Evolutionary conservation across 2,888 invertebrate species (phyloP).

Genomic region (Napeogenes inachia): DNA sequence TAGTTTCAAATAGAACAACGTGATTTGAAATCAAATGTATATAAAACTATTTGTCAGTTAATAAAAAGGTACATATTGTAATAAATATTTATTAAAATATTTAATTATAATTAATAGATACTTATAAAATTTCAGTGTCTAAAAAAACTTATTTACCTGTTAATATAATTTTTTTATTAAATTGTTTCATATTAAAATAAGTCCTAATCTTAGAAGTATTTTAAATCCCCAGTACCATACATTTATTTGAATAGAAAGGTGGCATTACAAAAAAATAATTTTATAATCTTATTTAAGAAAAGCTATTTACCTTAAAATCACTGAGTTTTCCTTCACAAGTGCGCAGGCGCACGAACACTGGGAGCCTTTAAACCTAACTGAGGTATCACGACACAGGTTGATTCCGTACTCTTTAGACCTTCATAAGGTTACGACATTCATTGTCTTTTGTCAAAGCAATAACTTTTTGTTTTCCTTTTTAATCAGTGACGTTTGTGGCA

Average conservation of each 20-base stretch:
- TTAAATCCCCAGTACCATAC: too few species aligned
- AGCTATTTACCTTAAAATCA: slow-evolving; percentile 9
- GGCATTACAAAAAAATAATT: not conserved
- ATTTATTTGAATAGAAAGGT: not conserved
- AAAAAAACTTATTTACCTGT: too few species aligned
- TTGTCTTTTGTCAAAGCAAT: slow-evolving; percentile 2
- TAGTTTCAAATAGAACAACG: too few species aligned
- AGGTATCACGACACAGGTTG: slow-evolving; percentile 8
- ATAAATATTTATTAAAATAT: too few species aligned
- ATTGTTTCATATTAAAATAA: too few species aligned
- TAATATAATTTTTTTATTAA: too few species aligned
- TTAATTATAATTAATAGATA: too few species aligned
- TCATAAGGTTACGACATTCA: slow-evolving; percentile 29
- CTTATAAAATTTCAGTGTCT: too few species aligned
- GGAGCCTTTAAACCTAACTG: slow-evolving; percentile 16
- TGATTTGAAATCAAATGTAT: too few species aligned
- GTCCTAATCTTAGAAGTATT: too few species aligned
- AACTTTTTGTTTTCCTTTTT: slow-evolving; percentile 2
- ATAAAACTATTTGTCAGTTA: too few species aligned
- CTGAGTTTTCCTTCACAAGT: slow-evolving; percentile 3
- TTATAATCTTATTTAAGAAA: not conserved
- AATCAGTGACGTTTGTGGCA: not conserved
- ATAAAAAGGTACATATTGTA: too few species aligned
- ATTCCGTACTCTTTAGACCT: slow-evolving; percentile 19
- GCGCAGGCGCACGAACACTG: slow-evolving; percentile 10